Evolutionary conservation across 2,888 invertebrate genomes (phyloP), one percentile per base, ranked within the genome.

Genomic region (Phymatocera aterrima): DNA sequence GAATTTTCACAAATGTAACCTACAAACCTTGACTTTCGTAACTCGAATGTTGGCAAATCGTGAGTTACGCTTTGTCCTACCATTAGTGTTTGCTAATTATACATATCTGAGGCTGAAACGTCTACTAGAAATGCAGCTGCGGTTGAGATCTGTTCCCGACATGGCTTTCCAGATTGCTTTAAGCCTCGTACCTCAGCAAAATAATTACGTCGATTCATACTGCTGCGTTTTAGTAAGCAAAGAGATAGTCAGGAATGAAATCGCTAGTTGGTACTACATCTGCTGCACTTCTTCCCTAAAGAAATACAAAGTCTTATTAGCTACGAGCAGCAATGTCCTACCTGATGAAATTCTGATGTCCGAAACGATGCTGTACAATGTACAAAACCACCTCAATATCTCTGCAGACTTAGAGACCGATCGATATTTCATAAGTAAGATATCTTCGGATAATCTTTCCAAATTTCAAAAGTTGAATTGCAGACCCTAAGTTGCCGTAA

Each of bases 271-370:
- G 84, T 83, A 81, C 65, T 84, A 84, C 68, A 64, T 89, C 46
- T 89, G 87, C 46, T 86, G 83, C 6, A 84, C 79, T 12, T 24
- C 60, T 28, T 84, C 85, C 2, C 61, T 46, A 10, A 86, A 79
- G 79, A 88, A 84, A 78, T 90, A 88, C 77, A 89, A 87, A 85
- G 74, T 88, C 74, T 80, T 82, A 37, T 70, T 86, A 34, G 31
- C 87, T 48, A 84, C 84, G 21, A 72, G 79, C 12, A 48, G 83
- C 6, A 57, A 84, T 74, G 64, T 79, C 15, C 15, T 78, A 70
- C 61, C 81, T 46, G 79, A 85, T 72, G 64, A 78, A 60, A 79
- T 90, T 48, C 82, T 84, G 78, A 60, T 88, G n/a, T 88, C 88
- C 0, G 86, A 88, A 82, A 87, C 83, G 15, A 85, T 83, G 82